Conservation (phyloP, 2,113 vertebrate species). For the Zapornia atra region DNA sequence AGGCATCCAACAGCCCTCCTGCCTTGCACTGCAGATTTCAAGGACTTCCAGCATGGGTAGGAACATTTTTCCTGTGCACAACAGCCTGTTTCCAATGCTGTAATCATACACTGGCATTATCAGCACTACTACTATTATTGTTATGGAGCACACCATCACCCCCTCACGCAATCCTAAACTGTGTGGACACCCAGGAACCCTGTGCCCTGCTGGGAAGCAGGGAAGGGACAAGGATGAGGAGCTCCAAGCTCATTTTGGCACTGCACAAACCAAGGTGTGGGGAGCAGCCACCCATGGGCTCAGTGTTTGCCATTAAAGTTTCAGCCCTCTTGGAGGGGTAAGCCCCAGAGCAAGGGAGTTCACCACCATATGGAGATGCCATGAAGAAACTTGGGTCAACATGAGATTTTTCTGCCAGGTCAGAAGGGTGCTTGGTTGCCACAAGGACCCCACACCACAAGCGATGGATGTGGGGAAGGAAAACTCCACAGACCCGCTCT, state of each 20-base stretch:
- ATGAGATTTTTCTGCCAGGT: background rate
- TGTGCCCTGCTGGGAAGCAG: background rate
- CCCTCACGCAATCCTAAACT: background rate
- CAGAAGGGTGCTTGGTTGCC: background rate
- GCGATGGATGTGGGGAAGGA: background rate
- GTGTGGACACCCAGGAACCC: background rate
- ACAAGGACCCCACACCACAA: rapidly evolving
- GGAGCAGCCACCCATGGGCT: background rate
- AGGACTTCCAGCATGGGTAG: background rate
- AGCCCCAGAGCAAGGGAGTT: background rate
- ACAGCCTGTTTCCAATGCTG: background rate
- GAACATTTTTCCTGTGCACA: background rate
- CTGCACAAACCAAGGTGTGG: background rate
- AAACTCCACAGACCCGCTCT: background rate
- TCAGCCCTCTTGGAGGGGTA: background rate
- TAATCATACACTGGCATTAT: background rate
- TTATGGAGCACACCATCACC: background rate
- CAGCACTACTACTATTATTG: background rate
- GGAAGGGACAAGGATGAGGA: background rate
- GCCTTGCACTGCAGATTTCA: background rate
- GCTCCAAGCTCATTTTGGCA: background rate
- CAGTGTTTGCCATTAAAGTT: background rate
- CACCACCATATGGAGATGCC: background rate
- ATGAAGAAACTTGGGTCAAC: background rate
- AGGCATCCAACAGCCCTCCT: background rate